Percentiles rank a stretch among this genome's conserved stretches.
Conservation (phyloP, 2,888 invertebrate genomes). For the Rhodophaea formosa region DNA sequence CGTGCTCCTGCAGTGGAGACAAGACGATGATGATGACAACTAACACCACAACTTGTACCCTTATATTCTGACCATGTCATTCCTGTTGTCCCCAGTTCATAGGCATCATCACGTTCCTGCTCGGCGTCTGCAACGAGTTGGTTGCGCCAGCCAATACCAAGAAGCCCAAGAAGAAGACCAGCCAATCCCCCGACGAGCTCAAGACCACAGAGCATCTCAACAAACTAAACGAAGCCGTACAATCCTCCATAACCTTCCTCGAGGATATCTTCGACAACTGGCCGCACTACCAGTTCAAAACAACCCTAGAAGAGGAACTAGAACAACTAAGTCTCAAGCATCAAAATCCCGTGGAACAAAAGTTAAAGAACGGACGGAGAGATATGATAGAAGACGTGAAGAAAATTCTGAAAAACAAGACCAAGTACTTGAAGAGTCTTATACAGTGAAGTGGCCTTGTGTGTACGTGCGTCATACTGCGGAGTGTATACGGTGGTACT, state of each 20-base stretch:
- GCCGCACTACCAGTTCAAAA: constrained; percentile 52
- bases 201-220: constrained; percentile 54
- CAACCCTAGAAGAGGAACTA: constrained; percentile 60
- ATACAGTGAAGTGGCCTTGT: constrained; percentile 54
- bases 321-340: constrained; percentile 56
- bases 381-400: constrained; percentile 76
- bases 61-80: too few species aligned
- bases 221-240: constrained; percentile 57
- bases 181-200: constrained; percentile 67
- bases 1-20: too few species aligned
- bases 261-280: constrained; percentile 68
- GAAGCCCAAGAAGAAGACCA: constrained; percentile 81
- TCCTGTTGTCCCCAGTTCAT: constrained; percentile 71
- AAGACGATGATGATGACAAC: too few species aligned
- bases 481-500: not conserved
- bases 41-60: too few species aligned
- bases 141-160: constrained; percentile 73
- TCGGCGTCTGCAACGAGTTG: constrained; percentile 79
- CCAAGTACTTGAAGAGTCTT: constrained; percentile 73
- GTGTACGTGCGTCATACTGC: constrained; percentile 14
- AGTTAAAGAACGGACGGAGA: constrained; percentile 72
- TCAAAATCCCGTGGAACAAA: constrained; percentile 64
- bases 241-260: constrained; percentile 54
- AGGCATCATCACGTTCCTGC: constrained; percentile 78
- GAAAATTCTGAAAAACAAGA: constrained; percentile 77